Evolutionary conservation across 2,113 vertebrate species (phyloP).

Genomic region (Dicerorhinus sumatrensis): DNA sequence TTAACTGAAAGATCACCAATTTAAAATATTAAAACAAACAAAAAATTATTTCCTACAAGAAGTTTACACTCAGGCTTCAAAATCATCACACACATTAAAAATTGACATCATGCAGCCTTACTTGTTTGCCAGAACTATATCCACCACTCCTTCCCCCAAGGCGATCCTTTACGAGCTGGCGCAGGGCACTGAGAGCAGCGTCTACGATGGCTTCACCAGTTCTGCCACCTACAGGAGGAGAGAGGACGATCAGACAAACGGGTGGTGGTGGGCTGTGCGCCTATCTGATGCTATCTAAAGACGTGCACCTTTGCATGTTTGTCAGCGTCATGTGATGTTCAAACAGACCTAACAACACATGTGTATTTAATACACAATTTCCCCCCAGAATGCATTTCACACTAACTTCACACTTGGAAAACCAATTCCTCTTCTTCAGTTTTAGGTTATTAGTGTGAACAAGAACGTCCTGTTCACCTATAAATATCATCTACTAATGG

Average conservation of each 20-base stretch:
- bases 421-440: background rate
- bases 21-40: background rate
- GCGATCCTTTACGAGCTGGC: slow-evolving; percentile 93
- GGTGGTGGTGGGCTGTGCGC: fast-evolving
- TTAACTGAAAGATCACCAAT: background rate
- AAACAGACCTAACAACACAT: too few relatives aligned
- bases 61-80: background rate
- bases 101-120: slow-evolving; percentile 67
- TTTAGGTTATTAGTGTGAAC: background rate
- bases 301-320: fast-evolving
- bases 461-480: background rate
- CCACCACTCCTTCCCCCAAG: slow-evolving; percentile 91
- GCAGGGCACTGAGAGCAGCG: slow-evolving; percentile 91
- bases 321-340: background rate
- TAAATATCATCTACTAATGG: background rate
- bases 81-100: background rate
- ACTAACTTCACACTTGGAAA: background rate
- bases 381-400: background rate
- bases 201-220: slow-evolving; percentile 95
- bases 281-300: fast-evolving
- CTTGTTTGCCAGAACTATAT: slow-evolving; percentile 92
- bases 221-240: slow-evolving; percentile 90
- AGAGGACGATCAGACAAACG: fast-evolving
- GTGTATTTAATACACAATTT: fast-evolving
- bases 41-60: background rate